Conservation (phyloP, 2,113 vertebrate genomes). For the Megaceryle maxima region DNA sequence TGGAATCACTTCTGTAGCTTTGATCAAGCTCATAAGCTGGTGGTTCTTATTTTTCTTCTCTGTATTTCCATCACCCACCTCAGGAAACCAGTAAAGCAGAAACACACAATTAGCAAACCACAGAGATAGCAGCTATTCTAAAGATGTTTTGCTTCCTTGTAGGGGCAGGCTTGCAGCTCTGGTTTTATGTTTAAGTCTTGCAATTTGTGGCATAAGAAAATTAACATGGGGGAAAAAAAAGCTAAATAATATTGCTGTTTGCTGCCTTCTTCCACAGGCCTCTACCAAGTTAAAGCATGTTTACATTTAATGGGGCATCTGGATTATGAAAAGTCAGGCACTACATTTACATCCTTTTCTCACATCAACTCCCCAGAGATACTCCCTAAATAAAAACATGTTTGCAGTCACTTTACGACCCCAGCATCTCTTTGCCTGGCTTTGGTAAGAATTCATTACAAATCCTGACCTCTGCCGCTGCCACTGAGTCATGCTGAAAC, state of each 20-base stretch:
- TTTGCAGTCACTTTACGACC: background rate
- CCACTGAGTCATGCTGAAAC: conserved; percentile 41
- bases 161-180: background rate
- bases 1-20: background rate
- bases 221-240: background rate
- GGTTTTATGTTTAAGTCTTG: background rate
- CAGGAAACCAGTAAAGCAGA: conserved; percentile 52
- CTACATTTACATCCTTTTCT: background rate
- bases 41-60: background rate
- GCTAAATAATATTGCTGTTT: background rate
- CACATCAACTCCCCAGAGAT: background rate
- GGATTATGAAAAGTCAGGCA: background rate
- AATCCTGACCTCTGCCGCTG: conserved; percentile 5
- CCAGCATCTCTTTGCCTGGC: background rate
- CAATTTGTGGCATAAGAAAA: background rate
- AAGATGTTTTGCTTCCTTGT: background rate
- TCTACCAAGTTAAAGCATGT: background rate
- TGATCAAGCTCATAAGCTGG: background rate
- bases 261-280: background rate
- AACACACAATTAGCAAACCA: conserved; percentile 21
- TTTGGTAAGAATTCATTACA: conserved; percentile 1
- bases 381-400: background rate
- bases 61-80: background rate
- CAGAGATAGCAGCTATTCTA: conserved; percentile 31
- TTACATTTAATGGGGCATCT: background rate